phyloP scores from a whole-genome alignment of 2,113 vertebrate species.

The Deroptyus accipitrinus region DNA sequence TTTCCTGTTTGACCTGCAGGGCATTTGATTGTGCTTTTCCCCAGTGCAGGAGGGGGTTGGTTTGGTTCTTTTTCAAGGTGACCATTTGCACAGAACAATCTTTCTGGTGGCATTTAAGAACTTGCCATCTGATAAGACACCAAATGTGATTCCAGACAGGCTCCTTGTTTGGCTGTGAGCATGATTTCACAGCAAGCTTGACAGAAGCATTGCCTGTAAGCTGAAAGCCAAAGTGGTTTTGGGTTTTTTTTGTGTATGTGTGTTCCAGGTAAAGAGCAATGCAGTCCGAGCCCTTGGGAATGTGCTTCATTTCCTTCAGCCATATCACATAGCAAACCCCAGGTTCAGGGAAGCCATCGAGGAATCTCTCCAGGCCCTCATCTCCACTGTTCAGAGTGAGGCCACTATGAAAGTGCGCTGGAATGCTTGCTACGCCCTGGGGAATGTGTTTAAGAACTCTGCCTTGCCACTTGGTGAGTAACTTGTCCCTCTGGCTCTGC shows the following conservation, averaged over 20 bases:
- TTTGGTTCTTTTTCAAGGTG: background rate
- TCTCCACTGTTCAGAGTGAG: slow-evolving; percentile 85
- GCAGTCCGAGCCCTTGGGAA: slow-evolving; percentile 94
- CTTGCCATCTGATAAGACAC: background rate
- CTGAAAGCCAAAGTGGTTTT: background rate
- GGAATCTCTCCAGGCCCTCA: slow-evolving; percentile 85
- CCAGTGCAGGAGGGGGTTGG: background rate
- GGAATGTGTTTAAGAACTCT: slow-evolving; percentile 92
- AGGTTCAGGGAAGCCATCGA: slow-evolving; percentile 84
- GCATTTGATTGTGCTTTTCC: background rate
- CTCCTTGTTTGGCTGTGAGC: background rate
- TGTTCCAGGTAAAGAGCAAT: slow-evolving; percentile 89
- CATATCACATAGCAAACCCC: slow-evolving; percentile 81
- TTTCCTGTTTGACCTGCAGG: background rate
- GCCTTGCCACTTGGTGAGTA: slow-evolving; percentile 87
- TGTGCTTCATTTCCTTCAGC: slow-evolving; percentile 90
- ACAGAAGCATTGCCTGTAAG: background rate
- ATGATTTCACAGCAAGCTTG: background rate
- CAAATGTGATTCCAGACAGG: background rate
- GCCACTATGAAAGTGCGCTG: slow-evolving; percentile 96
- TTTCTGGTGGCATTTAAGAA: background rate
- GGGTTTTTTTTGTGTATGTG: background rate
- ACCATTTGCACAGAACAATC: background rate
- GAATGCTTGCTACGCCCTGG: slow-evolving; percentile 96
- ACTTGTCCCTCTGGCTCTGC: background rate